Percentiles rank a stretch among this genome's conserved stretches.
phyloP scores from a whole-genome alignment of 2,113 vertebrate genomes.

The Nothobranchius furzeri region DNA sequence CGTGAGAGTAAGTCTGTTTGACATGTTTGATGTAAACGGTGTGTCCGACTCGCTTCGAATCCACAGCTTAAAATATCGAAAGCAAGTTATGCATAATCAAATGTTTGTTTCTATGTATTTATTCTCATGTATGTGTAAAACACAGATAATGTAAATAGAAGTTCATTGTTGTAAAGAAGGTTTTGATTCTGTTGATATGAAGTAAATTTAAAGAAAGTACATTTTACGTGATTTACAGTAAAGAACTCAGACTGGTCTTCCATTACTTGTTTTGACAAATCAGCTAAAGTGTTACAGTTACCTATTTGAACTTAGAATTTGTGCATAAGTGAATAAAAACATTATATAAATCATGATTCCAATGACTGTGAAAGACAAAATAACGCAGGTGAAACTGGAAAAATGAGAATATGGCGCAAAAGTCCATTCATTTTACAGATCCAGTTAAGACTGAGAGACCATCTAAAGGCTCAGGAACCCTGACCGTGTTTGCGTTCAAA shows the following conservation, averaged over 20 bases:
- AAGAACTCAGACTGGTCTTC: conserved; percentile 44
- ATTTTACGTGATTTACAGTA: conserved; percentile 12
- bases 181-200: conserved; percentile 34
- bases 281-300: conserved; percentile 49
- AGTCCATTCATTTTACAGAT: no score
- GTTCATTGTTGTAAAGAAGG: conserved; percentile 27
- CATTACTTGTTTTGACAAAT: conserved; percentile 54
- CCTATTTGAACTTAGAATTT: conserved; percentile 28
- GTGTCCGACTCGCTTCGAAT: conserved; percentile 14
- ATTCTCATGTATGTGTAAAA: conserved; percentile 46
- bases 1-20: neutral
- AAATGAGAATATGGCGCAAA: no score
- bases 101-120: conserved; percentile 59
- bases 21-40: neutral
- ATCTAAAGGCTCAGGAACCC: no score
- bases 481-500: no score
- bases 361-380: no score
- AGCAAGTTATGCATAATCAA: conserved; percentile 10
- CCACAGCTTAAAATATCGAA: conserved; percentile 29
- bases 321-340: neutral
- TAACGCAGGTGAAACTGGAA: no score
- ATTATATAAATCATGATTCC: no score
- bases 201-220: conserved; percentile 16
- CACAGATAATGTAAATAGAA: conserved; percentile 36
- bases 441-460: no score